phyloP scores from a whole-genome alignment of 2,888 invertebrate species.

The Ennomos erosarius region DNA sequence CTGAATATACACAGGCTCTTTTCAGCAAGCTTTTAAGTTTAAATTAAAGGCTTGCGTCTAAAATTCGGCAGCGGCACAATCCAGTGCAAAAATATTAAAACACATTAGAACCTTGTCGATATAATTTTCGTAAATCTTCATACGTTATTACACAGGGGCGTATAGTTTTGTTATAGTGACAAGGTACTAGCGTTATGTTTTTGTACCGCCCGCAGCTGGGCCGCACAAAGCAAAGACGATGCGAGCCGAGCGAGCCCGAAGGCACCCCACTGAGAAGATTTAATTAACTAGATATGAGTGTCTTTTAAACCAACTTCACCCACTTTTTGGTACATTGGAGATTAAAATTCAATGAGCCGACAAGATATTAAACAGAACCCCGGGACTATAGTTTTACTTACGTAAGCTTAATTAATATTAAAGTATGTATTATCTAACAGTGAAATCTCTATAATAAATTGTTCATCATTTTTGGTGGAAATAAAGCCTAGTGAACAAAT shows the following conservation, averaged over 20 bases:
- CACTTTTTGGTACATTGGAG: slow-evolving; percentile 78
- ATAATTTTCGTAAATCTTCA: background rate
- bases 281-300: slow-evolving; percentile 84
- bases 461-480: slow-evolving; percentile 23
- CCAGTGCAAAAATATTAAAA: slow-evolving; percentile 46
- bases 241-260: slow-evolving; percentile 63
- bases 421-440: slow-evolving; percentile 20
- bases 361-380: slow-evolving; percentile 67
- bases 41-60: slow-evolving; percentile 77
- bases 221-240: slow-evolving; percentile 54
- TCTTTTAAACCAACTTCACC: slow-evolving; percentile 80
- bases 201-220: slow-evolving; percentile 2
- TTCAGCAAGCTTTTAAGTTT: slow-evolving; percentile 68
- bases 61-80: slow-evolving; percentile 72
- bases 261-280: slow-evolving; percentile 80
- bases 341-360: slow-evolving; percentile 79
- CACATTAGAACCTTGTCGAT: slow-evolving; percentile 14
- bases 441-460: slow-evolving; percentile 12
- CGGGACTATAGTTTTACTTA: slow-evolving; percentile 57
- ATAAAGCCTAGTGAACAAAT: slow-evolving; percentile 8
- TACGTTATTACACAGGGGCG: background rate
- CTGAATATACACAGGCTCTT: slow-evolving; percentile 63
- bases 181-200: slow-evolving; percentile 15
- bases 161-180: slow-evolving; percentile 10
- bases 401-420: slow-evolving; percentile 49